These are phyloP conservation scores for Heliothis subflexa DNA, from an alignment of 1,140 invertebrate genomes.

Conservation along the genomic window DNA sequence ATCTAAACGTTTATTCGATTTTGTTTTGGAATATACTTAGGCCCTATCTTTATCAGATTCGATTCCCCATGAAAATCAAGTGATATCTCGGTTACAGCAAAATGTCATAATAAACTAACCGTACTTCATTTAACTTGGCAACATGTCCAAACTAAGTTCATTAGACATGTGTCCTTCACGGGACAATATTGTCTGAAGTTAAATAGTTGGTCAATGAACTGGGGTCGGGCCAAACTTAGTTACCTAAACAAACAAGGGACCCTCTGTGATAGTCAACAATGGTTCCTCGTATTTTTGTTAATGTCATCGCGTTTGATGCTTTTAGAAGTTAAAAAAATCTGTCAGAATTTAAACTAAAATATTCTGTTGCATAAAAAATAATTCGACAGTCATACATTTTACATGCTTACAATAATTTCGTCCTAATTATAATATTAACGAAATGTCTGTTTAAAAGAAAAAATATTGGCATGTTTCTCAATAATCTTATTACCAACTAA, in stretches of 20 bases:
- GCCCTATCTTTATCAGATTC: too few species aligned
- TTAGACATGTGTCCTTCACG: conserved; percentile 64
- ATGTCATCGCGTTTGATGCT: conserved; percentile 52
- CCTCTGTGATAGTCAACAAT: conserved; percentile 68
- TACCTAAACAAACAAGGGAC: conserved; percentile 79
- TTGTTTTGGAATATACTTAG: too few species aligned
- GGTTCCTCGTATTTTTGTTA: conserved; percentile 53
- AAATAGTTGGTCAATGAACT: conserved; percentile 75
- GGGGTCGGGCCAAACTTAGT: conserved; percentile 71
- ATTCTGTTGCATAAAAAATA: too few species aligned
- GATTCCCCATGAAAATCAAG: too few species aligned
- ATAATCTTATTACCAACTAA: conserved; percentile 13
- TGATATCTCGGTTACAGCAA: too few species aligned
- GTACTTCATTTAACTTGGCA: conserved; percentile 33
- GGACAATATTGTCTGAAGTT: conserved; percentile 72
- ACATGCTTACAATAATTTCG: too few species aligned
- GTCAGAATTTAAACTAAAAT: too few species aligned
- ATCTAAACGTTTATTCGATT: too few species aligned
- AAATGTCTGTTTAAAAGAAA: too few species aligned
- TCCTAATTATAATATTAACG: too few species aligned
- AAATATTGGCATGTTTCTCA: background rate
- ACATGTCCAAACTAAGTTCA: conserved; percentile 58
- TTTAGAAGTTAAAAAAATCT: background rate
- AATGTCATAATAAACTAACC: conserved; percentile 12
- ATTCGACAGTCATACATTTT: too few species aligned